Percentiles rank a stretch among this genome's conserved stretches.
These are phyloP conservation scores for Alfaro cultratus DNA, from an alignment of 2,797 vertebrate species.

Conservation along the genomic window DNA sequence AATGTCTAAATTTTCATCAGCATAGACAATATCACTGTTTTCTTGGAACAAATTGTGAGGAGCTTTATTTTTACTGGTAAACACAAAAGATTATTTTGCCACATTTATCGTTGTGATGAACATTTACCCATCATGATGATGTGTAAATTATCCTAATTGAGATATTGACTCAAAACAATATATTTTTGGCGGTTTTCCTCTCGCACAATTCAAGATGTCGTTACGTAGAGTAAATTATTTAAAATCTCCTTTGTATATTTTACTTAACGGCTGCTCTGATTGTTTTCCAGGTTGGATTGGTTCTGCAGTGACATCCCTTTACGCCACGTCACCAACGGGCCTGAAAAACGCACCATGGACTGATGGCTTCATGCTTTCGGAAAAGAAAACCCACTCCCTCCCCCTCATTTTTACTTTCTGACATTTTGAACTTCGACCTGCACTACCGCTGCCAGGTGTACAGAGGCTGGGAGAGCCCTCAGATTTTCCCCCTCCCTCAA, in stretches of 20 bases:
- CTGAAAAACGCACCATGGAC: slow-evolving; percentile 75
- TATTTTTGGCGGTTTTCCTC: neutral
- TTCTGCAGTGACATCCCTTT: slow-evolving; percentile 89
- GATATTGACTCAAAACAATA: too few relatives aligned
- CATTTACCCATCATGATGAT: neutral
- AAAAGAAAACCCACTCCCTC: slow-evolving; percentile 63
- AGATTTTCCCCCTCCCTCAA: slow-evolving; percentile 49
- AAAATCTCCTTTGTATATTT: neutral
- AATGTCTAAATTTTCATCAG: neutral
- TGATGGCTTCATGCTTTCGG: slow-evolving; percentile 77
- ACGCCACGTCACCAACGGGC: slow-evolving; percentile 64
- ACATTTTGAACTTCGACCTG: slow-evolving; percentile 82
- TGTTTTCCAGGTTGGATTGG: slow-evolving; percentile 90
- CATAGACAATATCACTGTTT: neutral
- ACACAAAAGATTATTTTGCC: neutral
- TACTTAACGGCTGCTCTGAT: accelerated
- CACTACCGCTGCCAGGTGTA: slow-evolving; percentile 80
- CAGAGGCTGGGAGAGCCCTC: slow-evolving; percentile 56
- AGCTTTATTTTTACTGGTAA: neutral
- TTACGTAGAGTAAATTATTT: neutral
- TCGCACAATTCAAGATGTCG: neutral
- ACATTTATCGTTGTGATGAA: neutral
- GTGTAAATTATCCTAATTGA: too few relatives aligned
- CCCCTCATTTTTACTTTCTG: slow-evolving; percentile 76
- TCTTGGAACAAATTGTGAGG: neutral